Percentiles rank a stretch among this genome's conserved stretches.
phyloP scores from a whole-genome alignment of 2,797 vertebrate genomes.

The Halcyon chelicuti region DNA sequence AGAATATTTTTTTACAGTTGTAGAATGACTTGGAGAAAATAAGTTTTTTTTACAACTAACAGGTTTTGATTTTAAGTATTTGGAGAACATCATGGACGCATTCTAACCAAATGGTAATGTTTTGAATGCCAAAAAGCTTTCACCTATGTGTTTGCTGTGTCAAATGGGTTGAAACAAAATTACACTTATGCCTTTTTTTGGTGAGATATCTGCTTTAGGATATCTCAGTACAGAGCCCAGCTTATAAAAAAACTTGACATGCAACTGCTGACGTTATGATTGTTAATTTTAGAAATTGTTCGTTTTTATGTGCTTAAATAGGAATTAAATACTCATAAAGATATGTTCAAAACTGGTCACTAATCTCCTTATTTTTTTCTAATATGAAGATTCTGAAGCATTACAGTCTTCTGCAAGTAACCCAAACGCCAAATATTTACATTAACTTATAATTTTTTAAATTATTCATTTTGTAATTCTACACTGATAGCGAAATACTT shows the following conservation, averaged over 20 bases:
- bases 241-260: neutral
- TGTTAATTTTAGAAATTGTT: neutral
- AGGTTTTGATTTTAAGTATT: neutral
- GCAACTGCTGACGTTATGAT: neutral
- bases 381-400: neutral
- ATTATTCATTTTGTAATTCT: neutral
- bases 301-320: neutral
- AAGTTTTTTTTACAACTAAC: neutral
- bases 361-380: neutral
- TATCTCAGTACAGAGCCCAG: neutral
- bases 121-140: neutral
- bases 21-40: neutral
- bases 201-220: neutral
- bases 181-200: neutral
- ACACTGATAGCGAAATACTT: neutral
- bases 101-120: neutral
- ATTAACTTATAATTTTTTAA: neutral
- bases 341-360: neutral
- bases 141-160: neutral
- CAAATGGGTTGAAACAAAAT: neutral
- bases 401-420: neutral
- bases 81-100: neutral
- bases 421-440: neutral
- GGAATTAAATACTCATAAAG: neutral
- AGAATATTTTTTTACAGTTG: neutral